phyloP scores from a whole-genome alignment of 2,888 invertebrate species.

The Linhomoeus sp. region DNA sequence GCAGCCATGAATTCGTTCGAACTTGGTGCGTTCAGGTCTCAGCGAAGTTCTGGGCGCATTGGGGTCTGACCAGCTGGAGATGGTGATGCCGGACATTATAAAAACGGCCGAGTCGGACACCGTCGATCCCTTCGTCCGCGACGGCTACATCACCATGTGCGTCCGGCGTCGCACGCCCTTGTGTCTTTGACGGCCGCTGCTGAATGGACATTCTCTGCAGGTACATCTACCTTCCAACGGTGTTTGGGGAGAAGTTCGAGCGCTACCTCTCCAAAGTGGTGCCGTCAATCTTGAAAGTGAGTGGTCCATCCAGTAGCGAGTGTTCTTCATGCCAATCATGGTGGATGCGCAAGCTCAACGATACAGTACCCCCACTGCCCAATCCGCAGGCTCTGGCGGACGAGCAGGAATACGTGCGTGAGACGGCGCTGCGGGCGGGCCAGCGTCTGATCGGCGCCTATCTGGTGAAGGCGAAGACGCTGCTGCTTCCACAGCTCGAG shows the following conservation, averaged over 20 bases:
- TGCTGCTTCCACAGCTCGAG: slow-evolving; percentile 79
- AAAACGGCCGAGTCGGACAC: slow-evolving; percentile 22
- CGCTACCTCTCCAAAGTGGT: slow-evolving; percentile 90
- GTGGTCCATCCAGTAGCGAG: neutral
- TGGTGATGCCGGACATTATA: slow-evolving; percentile 58
- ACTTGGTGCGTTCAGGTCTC: neutral
- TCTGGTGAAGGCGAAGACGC: slow-evolving; percentile 57
- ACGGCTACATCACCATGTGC: slow-evolving; percentile 95
- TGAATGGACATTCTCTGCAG: no score
- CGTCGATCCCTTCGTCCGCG: slow-evolving; percentile 50
- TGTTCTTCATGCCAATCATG: no score
- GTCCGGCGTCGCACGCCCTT: no score
- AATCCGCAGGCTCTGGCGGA: slow-evolving; percentile 73
- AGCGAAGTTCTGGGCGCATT: slow-evolving; percentile 80
- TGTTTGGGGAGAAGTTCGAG: slow-evolving; percentile 82
- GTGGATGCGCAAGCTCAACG: no score
- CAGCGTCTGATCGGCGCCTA: slow-evolving; percentile 89
- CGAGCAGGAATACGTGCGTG: slow-evolving; percentile 93
- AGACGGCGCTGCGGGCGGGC: slow-evolving; percentile 85
- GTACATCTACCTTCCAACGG: slow-evolving; percentile 94
- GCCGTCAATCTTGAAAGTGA: slow-evolving; percentile 68
- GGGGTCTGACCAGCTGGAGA: slow-evolving; percentile 78
- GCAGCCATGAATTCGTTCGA: neutral
- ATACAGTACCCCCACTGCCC: no score
- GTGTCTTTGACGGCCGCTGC: no score